Evolutionary conservation across 2,888 invertebrate species (phyloP).

Genomic region (Eulithis testata): DNA sequence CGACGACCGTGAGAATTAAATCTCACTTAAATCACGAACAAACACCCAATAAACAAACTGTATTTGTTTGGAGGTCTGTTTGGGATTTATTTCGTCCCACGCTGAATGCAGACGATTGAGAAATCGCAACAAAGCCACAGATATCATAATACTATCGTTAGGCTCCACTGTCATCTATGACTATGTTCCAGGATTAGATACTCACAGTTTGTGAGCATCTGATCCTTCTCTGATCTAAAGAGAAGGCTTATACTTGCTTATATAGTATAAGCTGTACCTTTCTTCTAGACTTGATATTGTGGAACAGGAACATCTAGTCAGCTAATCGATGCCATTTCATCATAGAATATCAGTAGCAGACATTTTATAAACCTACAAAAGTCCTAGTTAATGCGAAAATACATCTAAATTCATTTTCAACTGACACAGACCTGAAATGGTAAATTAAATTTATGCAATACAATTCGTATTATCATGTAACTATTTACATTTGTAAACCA

Average conservation of each 20-base stretch:
- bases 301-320: too few relatives aligned
- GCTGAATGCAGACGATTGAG: conserved; percentile 33
- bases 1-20: conserved; percentile 27
- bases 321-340: too few relatives aligned
- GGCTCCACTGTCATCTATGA: neutral
- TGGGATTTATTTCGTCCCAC: conserved; percentile 35
- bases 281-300: too few relatives aligned
- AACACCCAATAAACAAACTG: conserved; percentile 36
- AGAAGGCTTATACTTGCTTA: too few relatives aligned
- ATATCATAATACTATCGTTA: neutral
- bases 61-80: conserved; percentile 38
- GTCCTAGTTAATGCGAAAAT: neutral
- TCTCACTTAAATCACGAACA: conserved; percentile 27
- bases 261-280: too few relatives aligned
- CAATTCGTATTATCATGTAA: conserved; percentile 28
- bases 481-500: conserved; percentile 21
- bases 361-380: too few relatives aligned
- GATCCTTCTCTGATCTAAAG: too few relatives aligned
- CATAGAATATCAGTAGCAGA: too few relatives aligned
- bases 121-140: conserved; percentile 21
- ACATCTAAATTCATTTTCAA: neutral
- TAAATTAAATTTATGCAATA: conserved; percentile 34
- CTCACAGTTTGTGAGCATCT: neutral
- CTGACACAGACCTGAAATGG: conserved; percentile 9
- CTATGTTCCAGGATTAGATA: neutral